A percentile compares a stretch with the other conserved stretches of the same genome.
These are phyloP conservation scores for Orgyia antiqua DNA, from an alignment of 2,888 invertebrate species.

Conservation along the genomic window DNA sequence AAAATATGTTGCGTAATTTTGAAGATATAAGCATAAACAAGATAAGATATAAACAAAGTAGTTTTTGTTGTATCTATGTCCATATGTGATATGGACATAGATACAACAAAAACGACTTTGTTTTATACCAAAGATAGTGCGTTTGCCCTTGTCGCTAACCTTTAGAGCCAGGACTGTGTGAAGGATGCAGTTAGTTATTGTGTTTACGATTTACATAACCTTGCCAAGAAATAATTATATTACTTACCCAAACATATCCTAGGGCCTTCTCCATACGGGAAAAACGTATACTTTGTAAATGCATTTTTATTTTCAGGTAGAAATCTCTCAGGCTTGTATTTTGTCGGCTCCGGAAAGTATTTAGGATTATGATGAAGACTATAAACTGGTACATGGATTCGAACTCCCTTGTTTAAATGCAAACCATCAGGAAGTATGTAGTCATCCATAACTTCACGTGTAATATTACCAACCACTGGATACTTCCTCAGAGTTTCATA, in stretches of 20 bases:
- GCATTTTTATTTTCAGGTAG: constrained; percentile 26
- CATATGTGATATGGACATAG: no score
- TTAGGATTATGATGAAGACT: constrained; percentile 34
- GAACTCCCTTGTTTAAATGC: constrained; percentile 19
- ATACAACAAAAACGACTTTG: no score
- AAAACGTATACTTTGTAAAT: constrained; percentile 29
- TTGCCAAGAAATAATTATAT: no score
- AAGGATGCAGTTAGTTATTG: no score
- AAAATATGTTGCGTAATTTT: no score
- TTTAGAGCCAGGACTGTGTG: no score
- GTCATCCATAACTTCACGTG: constrained; percentile 38
- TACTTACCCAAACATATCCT: constrained; percentile 32
- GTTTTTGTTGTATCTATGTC: no score
- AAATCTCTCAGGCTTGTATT: constrained; percentile 37
- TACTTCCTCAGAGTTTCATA: constrained; percentile 42
- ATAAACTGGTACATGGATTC: constrained; percentile 37
- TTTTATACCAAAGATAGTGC: no score
- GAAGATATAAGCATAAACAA: no score
- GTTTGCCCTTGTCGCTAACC: no score
- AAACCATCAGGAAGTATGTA: constrained; percentile 18
- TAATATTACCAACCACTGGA: constrained; percentile 36
- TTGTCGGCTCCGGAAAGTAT: constrained; percentile 34
- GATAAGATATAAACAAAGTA: no score
- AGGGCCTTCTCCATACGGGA: constrained; percentile 43
- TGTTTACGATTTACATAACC: no score